Conservation (phyloP, 2,888 invertebrate genomes). For the Cerastis rubricosa region DNA sequence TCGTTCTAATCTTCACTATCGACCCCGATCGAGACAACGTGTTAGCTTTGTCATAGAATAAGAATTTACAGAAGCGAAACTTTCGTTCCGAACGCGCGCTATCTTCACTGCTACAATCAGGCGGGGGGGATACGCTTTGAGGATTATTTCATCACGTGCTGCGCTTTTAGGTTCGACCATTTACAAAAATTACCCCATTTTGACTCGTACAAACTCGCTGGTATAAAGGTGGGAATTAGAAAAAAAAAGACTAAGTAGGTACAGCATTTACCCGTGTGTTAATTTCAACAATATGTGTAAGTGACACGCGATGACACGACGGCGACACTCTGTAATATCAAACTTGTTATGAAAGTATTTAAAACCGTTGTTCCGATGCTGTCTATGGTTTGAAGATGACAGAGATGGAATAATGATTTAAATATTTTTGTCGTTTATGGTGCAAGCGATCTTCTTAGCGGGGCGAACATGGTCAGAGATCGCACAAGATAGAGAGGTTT, state of each 20-base stretch:
- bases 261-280: neutral
- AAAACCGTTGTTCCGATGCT: neutral
- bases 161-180: neutral
- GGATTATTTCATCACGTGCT: neutral
- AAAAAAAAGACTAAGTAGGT: neutral
- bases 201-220: neutral
- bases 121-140: too few relatives aligned
- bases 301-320: neutral
- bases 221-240: accelerated
- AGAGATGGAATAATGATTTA: neutral
- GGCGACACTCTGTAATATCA: neutral
- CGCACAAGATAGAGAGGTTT: neutral
- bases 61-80: neutral
- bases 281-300: neutral
- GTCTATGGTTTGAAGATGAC: neutral
- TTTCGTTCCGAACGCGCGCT: neutral
- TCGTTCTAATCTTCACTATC: constrained; percentile 55
- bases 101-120: neutral
- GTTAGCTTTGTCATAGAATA: constrained; percentile 50
- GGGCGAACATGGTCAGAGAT: neutral
- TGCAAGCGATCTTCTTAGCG: neutral
- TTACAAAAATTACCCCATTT: too few relatives aligned
- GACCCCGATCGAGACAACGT: constrained; percentile 57
- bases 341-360: neutral
- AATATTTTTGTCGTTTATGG: neutral